phyloP scores from a whole-genome alignment of 2,797 vertebrate genomes.

The Sardinella longiceps region DNA sequence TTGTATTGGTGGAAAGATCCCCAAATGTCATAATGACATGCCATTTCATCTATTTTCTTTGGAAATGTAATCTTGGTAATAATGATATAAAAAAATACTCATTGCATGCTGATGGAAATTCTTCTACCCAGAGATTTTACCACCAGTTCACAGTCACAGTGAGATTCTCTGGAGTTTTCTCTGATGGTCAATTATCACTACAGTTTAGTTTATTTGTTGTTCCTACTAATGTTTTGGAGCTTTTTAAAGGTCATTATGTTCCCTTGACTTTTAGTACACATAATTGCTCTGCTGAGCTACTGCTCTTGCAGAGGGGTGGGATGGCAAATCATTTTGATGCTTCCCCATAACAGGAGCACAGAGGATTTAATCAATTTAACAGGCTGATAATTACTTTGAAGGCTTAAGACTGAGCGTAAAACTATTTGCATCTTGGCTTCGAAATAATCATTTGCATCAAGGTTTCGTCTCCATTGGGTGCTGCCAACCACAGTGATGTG shows the following conservation, averaged over 20 bases:
- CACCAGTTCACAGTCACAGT: background rate
- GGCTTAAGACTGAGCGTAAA: background rate
- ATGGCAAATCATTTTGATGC: background rate
- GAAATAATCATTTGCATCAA: background rate
- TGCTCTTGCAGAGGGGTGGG: background rate
- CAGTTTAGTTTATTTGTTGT: background rate
- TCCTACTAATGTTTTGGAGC: background rate
- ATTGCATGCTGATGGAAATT: background rate
- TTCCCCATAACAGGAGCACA: background rate
- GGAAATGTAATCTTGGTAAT: background rate
- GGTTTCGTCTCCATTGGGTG: background rate
- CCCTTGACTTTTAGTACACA: background rate
- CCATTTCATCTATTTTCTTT: background rate
- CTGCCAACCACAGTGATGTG: background rate
- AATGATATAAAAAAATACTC: background rate
- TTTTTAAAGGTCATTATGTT: background rate
- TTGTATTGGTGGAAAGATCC: background rate
- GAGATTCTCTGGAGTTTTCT: background rate
- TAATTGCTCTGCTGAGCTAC: background rate
- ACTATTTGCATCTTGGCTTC: no score
- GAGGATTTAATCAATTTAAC: background rate
- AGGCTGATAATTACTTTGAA: background rate
- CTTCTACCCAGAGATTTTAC: background rate
- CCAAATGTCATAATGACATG: background rate
- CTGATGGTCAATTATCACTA: background rate